Evolutionary conservation across 2,888 invertebrate genomes (phyloP).

Genomic region (Nephrotoma appendiculata): DNA sequence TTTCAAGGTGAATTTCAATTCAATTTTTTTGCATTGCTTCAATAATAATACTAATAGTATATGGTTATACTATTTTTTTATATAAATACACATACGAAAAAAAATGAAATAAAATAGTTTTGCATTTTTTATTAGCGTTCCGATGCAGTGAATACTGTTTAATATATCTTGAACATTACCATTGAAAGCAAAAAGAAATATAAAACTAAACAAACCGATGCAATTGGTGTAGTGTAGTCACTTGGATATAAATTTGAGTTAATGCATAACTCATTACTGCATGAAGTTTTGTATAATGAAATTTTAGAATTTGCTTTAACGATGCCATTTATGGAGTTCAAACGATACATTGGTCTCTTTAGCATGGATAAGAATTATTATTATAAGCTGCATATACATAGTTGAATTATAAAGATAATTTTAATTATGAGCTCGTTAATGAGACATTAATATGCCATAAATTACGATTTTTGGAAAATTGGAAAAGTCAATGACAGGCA

Average conservation of each 20-base stretch:
- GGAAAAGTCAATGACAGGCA: too few relatives aligned
- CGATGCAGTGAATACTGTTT: background rate
- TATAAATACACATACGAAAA: background rate
- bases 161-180: background rate
- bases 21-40: background rate
- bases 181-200: background rate
- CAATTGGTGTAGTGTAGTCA: background rate
- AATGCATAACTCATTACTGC: background rate
- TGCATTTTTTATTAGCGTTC: background rate
- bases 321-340: background rate
- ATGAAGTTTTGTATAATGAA: background rate
- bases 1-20: background rate
- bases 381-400: background rate
- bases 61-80: background rate
- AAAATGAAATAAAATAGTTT: background rate
- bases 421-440: too few relatives aligned
- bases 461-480: too few relatives aligned
- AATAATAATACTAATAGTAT: background rate
- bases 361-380: background rate
- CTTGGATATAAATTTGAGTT: background rate
- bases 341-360: background rate
- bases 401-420: too few relatives aligned
- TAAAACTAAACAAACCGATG: background rate
- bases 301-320: background rate
- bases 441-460: too few relatives aligned